phyloP scores from a whole-genome alignment of 2,113 vertebrate species.

The Seriola aureovittata region DNA sequence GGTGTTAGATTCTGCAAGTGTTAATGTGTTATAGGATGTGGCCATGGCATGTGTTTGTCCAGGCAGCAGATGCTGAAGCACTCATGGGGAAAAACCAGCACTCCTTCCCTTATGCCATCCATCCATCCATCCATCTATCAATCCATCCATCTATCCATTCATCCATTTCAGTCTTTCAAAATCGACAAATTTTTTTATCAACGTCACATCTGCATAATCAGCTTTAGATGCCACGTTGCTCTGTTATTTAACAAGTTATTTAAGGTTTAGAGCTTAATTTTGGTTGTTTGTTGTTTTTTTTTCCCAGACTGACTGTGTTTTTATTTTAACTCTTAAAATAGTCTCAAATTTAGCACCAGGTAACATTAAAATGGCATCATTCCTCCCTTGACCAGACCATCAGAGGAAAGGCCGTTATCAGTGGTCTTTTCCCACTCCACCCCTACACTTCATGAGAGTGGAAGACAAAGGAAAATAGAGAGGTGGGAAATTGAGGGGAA shows the following conservation, averaged over 20 bases:
- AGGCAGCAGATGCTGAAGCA: constrained; percentile 43
- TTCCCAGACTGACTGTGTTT: not conserved
- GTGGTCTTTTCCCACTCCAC: constrained; percentile 27
- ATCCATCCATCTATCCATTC: constrained; percentile 20
- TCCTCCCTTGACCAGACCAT: constrained; percentile 20
- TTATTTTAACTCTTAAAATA: not conserved
- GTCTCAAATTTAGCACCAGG: constrained; percentile 11
- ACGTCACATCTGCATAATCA: constrained; percentile 1
- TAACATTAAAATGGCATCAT: constrained; percentile 15
- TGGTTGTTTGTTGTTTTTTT: too few species aligned
- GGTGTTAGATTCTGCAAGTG: not conserved
- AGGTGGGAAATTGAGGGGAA: constrained; percentile 70
- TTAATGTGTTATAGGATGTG: not conserved
- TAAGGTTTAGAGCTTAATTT: not conserved
- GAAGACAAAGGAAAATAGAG: constrained; percentile 69
- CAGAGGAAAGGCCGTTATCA: constrained; percentile 33
- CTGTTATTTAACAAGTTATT: too few species aligned
- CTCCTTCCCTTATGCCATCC: constrained; percentile 19
- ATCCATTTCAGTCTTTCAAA: not conserved
- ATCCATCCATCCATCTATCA: too few species aligned
- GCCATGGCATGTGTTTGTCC: constrained; percentile 14
- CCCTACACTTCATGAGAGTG: constrained; percentile 58
- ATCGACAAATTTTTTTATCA: not conserved
- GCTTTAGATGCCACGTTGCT: not conserved
- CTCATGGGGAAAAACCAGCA: not conserved